phyloP scores from a whole-genome alignment of 2,113 vertebrate species.

The Odobenus rosmarus region DNA sequence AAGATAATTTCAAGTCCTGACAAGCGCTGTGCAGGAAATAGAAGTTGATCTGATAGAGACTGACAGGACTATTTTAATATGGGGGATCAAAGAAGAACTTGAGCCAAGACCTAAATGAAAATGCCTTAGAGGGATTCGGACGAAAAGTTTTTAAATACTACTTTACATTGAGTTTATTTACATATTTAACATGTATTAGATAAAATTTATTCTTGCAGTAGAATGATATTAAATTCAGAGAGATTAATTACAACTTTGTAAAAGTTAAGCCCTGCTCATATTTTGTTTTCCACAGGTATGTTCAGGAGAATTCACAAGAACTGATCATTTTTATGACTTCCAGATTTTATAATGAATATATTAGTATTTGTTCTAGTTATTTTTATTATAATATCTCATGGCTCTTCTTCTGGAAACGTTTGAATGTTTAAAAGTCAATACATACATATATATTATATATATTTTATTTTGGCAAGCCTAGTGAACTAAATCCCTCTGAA shows the following conservation, averaged over 20 bases:
- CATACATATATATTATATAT: not conserved
- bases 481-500: not conserved
- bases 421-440: not conserved
- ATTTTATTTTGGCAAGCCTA: not conserved
- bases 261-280: not conserved
- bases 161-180: not conserved
- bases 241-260: not conserved
- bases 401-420: not conserved
- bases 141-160: not conserved
- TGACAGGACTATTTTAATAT: not conserved
- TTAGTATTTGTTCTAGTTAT: not conserved
- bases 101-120: not conserved
- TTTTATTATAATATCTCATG: not conserved
- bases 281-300: not conserved
- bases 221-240: not conserved
- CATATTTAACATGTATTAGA: not conserved
- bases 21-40: not conserved
- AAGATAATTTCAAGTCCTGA: not conserved
- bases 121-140: not conserved
- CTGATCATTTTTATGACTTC: not conserved
- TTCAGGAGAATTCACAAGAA: not conserved
- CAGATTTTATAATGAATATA: not conserved
- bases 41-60: not conserved
- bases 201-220: not conserved
- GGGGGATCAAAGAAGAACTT: not conserved